phyloP scores from a whole-genome alignment of 1,140 invertebrate species.

The Lepidurus apus region DNA sequence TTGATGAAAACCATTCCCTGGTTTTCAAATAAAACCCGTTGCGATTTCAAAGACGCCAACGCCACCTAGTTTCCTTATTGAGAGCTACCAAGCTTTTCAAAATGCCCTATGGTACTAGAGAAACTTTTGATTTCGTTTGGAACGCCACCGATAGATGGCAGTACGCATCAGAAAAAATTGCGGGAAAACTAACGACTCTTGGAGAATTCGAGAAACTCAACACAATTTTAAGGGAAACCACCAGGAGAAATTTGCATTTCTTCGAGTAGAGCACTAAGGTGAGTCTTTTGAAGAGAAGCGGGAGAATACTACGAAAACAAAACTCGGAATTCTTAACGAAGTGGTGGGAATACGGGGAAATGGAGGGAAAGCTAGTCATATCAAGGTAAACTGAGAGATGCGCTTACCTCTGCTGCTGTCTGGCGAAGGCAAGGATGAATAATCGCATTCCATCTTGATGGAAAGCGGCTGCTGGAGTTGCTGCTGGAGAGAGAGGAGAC shows the following conservation, averaged over 20 bases:
- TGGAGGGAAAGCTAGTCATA: not conserved
- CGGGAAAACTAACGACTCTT: too few relatives aligned
- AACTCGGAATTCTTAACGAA: not conserved
- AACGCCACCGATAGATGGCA: too few relatives aligned
- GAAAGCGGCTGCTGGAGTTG: constrained; percentile 30
- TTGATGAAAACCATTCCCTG: too few relatives aligned
- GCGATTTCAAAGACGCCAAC: not conserved
- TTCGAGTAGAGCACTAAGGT: too few relatives aligned
- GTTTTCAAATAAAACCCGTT: not conserved
- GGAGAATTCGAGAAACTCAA: too few relatives aligned
- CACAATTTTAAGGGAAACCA: too few relatives aligned
- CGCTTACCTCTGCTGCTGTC: constrained; percentile 49
- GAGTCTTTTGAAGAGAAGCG: too few relatives aligned
- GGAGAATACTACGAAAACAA: too few relatives aligned
- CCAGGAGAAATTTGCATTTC: too few relatives aligned
- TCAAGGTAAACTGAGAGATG: constrained; percentile 24
- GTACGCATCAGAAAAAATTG: too few relatives aligned
- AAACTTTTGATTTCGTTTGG: too few relatives aligned
- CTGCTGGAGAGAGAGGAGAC: constrained; percentile 34
- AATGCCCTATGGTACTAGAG: too few relatives aligned
- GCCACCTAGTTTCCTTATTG: not conserved
- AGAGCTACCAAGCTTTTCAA: not conserved
- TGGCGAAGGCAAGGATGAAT: constrained; percentile 37
- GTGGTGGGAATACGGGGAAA: not conserved
- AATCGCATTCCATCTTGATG: constrained; percentile 49